A percentile compares a stretch with the other conserved stretches of the same genome.
Conservation (phyloP, 1,140 invertebrate genomes). For the Aphelenchoides besseyi region DNA sequence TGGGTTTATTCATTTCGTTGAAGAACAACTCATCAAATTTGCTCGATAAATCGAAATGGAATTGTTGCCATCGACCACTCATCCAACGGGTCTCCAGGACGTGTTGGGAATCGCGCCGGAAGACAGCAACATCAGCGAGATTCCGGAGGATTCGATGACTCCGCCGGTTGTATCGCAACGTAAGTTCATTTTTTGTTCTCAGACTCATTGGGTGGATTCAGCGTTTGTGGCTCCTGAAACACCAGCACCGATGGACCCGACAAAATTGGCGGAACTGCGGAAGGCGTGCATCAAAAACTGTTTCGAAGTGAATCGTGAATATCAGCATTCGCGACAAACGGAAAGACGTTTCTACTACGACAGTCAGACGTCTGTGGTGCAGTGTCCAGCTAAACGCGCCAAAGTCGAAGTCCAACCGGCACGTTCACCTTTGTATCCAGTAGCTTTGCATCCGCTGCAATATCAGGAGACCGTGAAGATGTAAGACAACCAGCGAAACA, state of each 20-base stretch:
- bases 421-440: slow-evolving; percentile 39
- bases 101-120: no score
- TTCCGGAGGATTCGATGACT: neutral
- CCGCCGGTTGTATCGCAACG: neutral
- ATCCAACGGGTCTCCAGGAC: no score
- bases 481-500: no score
- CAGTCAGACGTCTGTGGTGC: slow-evolving; percentile 11
- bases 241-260: neutral
- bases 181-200: neutral
- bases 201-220: neutral
- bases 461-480: slow-evolving; percentile 29
- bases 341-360: slow-evolving; percentile 18
- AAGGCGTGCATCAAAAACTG: slow-evolving; percentile 1
- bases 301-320: slow-evolving; percentile 19
- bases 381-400: slow-evolving; percentile 20
- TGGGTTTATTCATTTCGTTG: neutral
- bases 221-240: neutral
- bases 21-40: neutral
- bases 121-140: slow-evolving; percentile 13
- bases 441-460: slow-evolving; percentile 42
- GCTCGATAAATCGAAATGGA: no score
- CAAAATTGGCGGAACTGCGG: slow-evolving; percentile 18
- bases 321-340: neutral
- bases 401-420: slow-evolving; percentile 45
- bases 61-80: no score